Evolutionary conservation across 2,113 vertebrate genomes (phyloP).

Genomic region (Lophotis ruficrista): DNA sequence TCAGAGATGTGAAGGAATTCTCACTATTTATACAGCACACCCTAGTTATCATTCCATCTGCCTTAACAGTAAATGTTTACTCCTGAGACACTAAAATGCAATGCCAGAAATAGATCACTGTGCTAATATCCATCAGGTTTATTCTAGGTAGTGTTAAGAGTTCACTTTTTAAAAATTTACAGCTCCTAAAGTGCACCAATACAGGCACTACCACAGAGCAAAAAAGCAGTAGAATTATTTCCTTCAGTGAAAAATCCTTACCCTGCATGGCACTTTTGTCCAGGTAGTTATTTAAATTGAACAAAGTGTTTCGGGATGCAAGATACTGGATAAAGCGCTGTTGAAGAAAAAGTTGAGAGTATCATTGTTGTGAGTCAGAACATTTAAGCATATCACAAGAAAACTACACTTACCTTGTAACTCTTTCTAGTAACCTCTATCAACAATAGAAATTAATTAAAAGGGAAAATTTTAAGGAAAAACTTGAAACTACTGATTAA

Average conservation of each 20-base stretch:
- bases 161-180: background rate
- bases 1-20: background rate
- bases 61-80: background rate
- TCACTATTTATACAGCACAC: background rate
- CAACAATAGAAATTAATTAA: background rate
- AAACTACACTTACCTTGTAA: background rate
- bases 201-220: background rate
- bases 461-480: background rate
- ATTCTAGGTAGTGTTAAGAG: background rate
- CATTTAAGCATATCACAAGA: background rate
- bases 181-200: background rate
- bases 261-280: constrained; percentile 94
- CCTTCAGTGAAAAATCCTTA: constrained; percentile 57
- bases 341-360: background rate
- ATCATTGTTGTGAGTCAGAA: background rate
- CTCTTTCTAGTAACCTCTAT: background rate
- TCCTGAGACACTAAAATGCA: background rate
- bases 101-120: background rate
- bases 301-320: constrained; percentile 92
- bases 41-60: background rate
- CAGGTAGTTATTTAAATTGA: constrained; percentile 96
- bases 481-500: background rate
- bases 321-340: constrained; percentile 96
- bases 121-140: background rate
- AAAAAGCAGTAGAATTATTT: background rate